A percentile compares a stretch with the other conserved stretches of the same genome.
Conservation (phyloP, 2,797 vertebrate species). For the Bradypodion pumilum region DNA sequence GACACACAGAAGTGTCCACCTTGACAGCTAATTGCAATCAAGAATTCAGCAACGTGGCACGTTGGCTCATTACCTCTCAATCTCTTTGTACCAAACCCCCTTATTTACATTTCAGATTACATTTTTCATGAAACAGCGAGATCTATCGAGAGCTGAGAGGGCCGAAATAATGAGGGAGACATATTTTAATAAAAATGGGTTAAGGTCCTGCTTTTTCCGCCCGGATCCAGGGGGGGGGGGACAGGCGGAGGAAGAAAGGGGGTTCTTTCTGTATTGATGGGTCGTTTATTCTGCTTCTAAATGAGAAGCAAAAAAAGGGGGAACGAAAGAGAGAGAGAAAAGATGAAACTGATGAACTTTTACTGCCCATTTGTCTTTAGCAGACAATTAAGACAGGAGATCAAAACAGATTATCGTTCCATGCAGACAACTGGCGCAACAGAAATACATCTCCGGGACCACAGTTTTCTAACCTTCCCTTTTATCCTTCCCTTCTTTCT, state of each 20-base stretch:
- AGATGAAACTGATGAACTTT: conserved; percentile 87
- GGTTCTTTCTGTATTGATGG: conserved; percentile 77
- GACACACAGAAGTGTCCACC: conserved; percentile 75
- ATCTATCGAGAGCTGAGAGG: conserved; percentile 81
- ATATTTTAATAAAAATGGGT: conserved; percentile 85
- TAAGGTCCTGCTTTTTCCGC: conserved; percentile 80
- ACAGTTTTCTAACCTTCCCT: conserved; percentile 87
- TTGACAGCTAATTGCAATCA: conserved; percentile 88
- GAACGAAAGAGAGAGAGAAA: neutral
- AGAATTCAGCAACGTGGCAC: conserved; percentile 80
- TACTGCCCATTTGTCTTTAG: conserved; percentile 83
- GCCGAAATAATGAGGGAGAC: conserved; percentile 88
- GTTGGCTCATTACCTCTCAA: conserved; percentile 90
- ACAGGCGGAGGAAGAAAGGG: conserved; percentile 79
- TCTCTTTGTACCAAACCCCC: conserved; percentile 85
- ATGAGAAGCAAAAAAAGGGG: conserved; percentile 74
- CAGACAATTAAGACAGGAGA: conserved; percentile 92
- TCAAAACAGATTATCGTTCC: conserved; percentile 91
- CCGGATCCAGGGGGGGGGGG: too few relatives aligned
- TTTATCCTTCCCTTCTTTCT: conserved; percentile 82
- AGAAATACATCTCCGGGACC: conserved; percentile 86
- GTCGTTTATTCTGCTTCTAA: conserved; percentile 83
- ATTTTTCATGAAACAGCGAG: conserved; percentile 84
- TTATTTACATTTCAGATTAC: conserved; percentile 98
- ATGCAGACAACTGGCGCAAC: conserved; percentile 88